Evolutionary conservation across 2,113 vertebrate species (phyloP).

Genomic region (Oreamnos americanus): DNA sequence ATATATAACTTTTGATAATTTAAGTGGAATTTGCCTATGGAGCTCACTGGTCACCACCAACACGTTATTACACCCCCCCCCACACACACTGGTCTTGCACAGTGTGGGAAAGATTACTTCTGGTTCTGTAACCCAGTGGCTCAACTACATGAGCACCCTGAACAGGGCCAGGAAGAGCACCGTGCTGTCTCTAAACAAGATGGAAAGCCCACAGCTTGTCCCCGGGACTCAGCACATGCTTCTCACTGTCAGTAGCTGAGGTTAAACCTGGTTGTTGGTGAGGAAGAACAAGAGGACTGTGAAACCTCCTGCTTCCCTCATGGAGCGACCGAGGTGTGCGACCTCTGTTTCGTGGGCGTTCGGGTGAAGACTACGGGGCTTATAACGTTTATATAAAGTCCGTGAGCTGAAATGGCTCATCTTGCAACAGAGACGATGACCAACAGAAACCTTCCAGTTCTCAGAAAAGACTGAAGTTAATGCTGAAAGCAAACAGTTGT

Average conservation of each 20-base stretch:
- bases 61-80: fast-evolving
- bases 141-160: neutral
- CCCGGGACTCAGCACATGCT: neutral
- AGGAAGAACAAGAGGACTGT: neutral
- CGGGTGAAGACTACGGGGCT: neutral
- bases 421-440: neutral
- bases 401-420: neutral
- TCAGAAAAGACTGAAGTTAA: too few species aligned
- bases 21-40: neutral
- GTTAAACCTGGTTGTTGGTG: fast-evolving
- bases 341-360: neutral
- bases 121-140: too few species aligned
- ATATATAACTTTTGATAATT: neutral
- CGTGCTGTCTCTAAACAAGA: neutral
- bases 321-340: fast-evolving
- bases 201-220: neutral
- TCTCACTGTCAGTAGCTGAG: fast-evolving
- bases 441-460: neutral
- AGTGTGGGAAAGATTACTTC: neutral
- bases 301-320: neutral
- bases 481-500: neutral
- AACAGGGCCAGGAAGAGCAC: neutral
- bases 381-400: neutral
- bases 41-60: neutral
- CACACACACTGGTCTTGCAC: neutral